These are phyloP conservation scores for Montipora efflorescens DNA, from an alignment of 64 coral and sea anemone genomes.

Conservation along the genomic window DNA sequence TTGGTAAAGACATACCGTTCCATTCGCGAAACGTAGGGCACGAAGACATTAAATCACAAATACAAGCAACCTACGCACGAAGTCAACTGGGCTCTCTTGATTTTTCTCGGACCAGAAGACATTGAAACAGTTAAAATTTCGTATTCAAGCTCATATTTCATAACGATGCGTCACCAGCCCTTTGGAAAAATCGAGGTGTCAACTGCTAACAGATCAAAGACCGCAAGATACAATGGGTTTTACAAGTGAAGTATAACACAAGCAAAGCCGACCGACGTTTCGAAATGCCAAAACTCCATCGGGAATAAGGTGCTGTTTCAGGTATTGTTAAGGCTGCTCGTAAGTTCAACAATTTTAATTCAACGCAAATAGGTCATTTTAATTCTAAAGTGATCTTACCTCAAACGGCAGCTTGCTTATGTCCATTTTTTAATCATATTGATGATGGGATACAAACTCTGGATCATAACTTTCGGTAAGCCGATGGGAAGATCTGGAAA, in stretches of 20 bases:
- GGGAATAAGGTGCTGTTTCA: neutral
- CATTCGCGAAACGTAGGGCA: no score
- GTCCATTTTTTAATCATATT: conserved; percentile 47
- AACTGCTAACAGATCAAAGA: conserved; percentile 33
- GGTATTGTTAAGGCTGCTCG: conserved; percentile 16
- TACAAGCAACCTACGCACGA: neutral
- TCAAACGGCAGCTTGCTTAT: conserved; percentile 23
- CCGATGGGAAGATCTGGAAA: neutral
- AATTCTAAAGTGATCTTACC: conserved; percentile 14
- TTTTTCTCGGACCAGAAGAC: neutral
- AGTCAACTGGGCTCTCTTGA: neutral
- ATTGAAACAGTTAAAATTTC: conserved; percentile 53
- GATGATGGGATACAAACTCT: neutral
- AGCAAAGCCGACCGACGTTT: neutral
- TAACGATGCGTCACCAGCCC: neutral
- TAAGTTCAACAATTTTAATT: conserved; percentile 23
- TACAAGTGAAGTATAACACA: neutral
- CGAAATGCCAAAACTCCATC: neutral
- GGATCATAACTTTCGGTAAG: conserved; percentile 23
- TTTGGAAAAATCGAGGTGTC: conserved; percentile 14
- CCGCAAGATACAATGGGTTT: conserved; percentile 14
- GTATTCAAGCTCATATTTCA: conserved; percentile 6
- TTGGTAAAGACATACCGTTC: no score
- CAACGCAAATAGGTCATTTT: neutral
- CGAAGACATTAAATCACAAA: neutral